A percentile compares a stretch with the other conserved stretches of the same genome.
These are phyloP conservation scores for Thalassarche chlororhynchos DNA, from an alignment of 2,113 vertebrate genomes.

Conservation along the genomic window DNA sequence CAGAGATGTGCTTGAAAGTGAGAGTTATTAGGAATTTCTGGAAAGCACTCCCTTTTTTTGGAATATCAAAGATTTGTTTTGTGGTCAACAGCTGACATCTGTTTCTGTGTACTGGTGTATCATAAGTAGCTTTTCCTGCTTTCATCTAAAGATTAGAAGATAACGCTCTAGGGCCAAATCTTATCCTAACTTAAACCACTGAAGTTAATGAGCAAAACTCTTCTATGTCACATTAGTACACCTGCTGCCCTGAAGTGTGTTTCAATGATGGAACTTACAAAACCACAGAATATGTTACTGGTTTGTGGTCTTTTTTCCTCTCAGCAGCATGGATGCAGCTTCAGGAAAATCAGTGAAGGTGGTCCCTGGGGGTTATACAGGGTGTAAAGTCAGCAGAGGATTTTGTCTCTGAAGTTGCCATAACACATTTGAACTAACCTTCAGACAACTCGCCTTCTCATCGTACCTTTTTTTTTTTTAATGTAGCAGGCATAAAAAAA, in stretches of 20 bases:
- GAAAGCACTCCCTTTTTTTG: not conserved
- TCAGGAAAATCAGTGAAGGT: not conserved
- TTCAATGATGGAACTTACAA: not conserved
- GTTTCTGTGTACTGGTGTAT: not conserved
- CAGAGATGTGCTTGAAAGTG: not conserved
- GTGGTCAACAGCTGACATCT: conserved; percentile 15
- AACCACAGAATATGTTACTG: not conserved
- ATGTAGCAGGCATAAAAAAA: not conserved
- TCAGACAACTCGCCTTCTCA: not conserved
- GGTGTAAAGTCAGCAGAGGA: not conserved
- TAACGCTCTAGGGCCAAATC: not conserved
- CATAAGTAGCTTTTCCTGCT: conserved; percentile 35
- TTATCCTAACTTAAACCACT: not conserved
- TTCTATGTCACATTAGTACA: not conserved
- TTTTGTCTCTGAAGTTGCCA: not conserved
- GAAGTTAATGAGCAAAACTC: conserved; percentile 14
- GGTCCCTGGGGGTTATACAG: not conserved
- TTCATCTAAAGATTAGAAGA: conserved; percentile 20
- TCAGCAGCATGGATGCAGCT: not conserved
- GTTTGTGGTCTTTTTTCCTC: not conserved
- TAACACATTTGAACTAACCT: not conserved
- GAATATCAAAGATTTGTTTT: not conserved
- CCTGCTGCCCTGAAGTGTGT: not conserved
- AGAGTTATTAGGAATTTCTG: not conserved
- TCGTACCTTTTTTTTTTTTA: not conserved